Evolutionary conservation across 37 sponge, comb jelly and placozoan genomes (phyloP), one percentile per base, ranked within the genome.

Genomic region (Geodia barretti): DNA sequence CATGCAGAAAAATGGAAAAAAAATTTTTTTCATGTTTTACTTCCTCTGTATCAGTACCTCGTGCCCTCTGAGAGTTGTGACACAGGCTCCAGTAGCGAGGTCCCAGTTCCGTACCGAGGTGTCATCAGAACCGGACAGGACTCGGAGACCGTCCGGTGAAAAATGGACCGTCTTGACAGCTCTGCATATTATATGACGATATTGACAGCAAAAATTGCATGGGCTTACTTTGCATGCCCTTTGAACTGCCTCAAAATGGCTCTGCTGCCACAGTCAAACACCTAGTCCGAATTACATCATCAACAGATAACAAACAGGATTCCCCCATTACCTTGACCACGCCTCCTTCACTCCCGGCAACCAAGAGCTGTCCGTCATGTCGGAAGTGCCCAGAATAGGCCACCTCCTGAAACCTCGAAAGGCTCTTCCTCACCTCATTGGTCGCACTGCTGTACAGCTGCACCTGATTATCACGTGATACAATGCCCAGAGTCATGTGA

Each of bases 41-140:
- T 26, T 11, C 30, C 29, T 25, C 68, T 11, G 24, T 25, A 47
- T 2, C 1, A 1, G 25, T 30, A 90, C 91, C 73, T 82, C 68
- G 70, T 96, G 97, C 28, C 86, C 94, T 23, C 74, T 64, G 60
- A 96, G 70, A 14, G 80, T 72, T 19, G 69, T 21, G 14, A 79
- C 1, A 35, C 75, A 69, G 20, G 41, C 40, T 60, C 78, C 95
- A 3, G 92, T 91, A 32, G 97, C 78, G 31, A 98, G 79, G 75
- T 98, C 97, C 99, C 99, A 98, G 72, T 42, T 39, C 21, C 88
- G 61, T 9, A 96, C 84, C 4, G 89, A 82, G 63, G 77, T 76
- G 74, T 98, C 99, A 63, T 98, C 99, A 11, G 95, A 96, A 2
- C 90, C 92, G 0, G 92, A 92, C 34, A 90, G 31, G 5, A 98